Conservation (phyloP, 2,113 vertebrate genomes). For the Python bivittatus region DNA sequence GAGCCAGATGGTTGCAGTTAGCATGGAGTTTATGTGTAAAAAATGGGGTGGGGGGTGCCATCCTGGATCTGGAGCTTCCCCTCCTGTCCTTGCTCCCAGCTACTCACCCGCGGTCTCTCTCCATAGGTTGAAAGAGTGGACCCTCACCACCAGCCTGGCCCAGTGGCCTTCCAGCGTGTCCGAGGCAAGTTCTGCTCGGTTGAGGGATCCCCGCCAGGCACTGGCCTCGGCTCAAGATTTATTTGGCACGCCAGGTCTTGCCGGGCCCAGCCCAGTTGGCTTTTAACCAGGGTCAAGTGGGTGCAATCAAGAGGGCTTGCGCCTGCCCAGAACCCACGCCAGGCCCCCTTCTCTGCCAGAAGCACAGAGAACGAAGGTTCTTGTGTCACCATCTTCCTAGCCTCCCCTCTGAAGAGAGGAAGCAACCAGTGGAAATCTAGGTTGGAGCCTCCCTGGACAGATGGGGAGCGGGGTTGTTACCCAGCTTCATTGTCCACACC, state of each 20-base stretch:
- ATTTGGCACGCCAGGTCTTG: background rate
- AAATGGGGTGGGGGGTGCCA: background rate
- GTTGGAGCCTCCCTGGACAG: background rate
- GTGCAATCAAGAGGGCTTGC: background rate
- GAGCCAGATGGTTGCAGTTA: background rate
- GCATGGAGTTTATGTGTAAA: background rate
- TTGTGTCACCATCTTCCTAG: no score
- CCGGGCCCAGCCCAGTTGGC: background rate
- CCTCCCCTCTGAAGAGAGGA: background rate
- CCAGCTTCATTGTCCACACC: background rate
- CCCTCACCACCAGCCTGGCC: constrained; percentile 77
- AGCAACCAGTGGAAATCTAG: background rate
- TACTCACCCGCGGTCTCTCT: constrained; percentile 20
- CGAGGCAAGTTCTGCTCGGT: constrained; percentile 65
- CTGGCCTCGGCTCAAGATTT: background rate
- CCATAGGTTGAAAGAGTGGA: constrained; percentile 82
- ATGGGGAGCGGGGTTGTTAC: no score
- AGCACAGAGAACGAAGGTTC: background rate
- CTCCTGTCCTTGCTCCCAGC: background rate
- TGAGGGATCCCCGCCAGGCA: background rate
- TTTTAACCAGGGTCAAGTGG: background rate
- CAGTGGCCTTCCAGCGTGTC: constrained; percentile 77
- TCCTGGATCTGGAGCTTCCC: background rate
- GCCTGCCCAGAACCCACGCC: background rate
- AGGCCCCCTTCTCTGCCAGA: background rate